A percentile compares a stretch with the other conserved stretches of the same genome.
Evolutionary conservation across 2,888 invertebrate genomes (phyloP).

Genomic region (Tortricodes alternella): DNA sequence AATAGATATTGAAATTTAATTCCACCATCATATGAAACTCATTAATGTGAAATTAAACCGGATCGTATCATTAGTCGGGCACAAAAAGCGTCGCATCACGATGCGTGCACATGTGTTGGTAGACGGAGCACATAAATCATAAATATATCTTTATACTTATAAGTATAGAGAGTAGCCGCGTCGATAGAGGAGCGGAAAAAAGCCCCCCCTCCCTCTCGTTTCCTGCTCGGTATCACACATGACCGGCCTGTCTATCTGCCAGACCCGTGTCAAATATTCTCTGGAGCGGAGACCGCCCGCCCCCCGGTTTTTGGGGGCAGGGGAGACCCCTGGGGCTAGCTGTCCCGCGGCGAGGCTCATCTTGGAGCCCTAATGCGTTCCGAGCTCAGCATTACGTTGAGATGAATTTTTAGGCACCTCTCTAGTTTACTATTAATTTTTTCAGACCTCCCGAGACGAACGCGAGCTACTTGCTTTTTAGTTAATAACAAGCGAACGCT

Average conservation of each 20-base stretch:
- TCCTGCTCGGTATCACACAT: conserved; percentile 82
- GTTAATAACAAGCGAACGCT: background rate
- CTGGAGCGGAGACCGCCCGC: conserved; percentile 81
- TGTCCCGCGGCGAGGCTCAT: conserved; percentile 82
- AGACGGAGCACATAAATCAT: conserved; percentile 75
- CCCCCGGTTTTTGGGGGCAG: conserved; percentile 58
- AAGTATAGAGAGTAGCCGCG: conserved; percentile 64
- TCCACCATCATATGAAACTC: conserved; percentile 53
- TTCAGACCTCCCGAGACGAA: background rate
- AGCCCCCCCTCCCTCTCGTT: conserved; percentile 65
- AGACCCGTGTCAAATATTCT: conserved; percentile 83
- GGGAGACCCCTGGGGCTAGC: conserved; percentile 75
- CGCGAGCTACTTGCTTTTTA: background rate
- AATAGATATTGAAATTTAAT: conserved; percentile 47
- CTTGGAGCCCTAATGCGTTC: conserved; percentile 80
- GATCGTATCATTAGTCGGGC: conserved; percentile 59
- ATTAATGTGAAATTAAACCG: conserved; percentile 57
- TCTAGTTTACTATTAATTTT: conserved; percentile 20
- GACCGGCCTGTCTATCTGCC: conserved; percentile 83
- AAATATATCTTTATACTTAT: conserved; percentile 71
- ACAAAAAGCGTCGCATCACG: conserved; percentile 65
- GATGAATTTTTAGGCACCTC: conserved; percentile 74
- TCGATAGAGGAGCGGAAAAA: conserved; percentile 78
- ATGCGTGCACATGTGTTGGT: conserved; percentile 76
- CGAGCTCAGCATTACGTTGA: conserved; percentile 68